phyloP scores from a whole-genome alignment of 2,888 invertebrate species.

The Limenitis arthemis region DNA sequence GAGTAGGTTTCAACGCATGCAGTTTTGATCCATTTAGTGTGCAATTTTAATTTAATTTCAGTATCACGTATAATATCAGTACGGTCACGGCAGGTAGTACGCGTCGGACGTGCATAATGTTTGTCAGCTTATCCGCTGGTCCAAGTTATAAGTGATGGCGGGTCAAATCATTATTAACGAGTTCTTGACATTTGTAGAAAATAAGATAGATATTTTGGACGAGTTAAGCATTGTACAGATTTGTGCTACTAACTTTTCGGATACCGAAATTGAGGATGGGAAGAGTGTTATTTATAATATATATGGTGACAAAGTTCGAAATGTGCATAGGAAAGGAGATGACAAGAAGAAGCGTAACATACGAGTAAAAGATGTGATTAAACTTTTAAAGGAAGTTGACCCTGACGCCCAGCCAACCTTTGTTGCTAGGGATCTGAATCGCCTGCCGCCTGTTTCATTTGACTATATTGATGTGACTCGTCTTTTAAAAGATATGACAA shows the following conservation, averaged over 20 bases:
- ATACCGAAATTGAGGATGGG: neutral
- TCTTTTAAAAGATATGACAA: slow-evolving; percentile 7
- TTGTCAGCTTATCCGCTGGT: too few species aligned
- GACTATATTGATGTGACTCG: slow-evolving; percentile 11
- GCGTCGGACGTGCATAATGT: too few species aligned
- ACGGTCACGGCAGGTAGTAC: too few species aligned
- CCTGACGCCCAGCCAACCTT: slow-evolving; percentile 5
- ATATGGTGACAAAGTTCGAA: neutral
- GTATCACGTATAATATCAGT: too few species aligned
- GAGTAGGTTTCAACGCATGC: too few species aligned
- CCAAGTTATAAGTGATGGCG: too few species aligned
- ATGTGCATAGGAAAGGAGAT: slow-evolving; percentile 9
- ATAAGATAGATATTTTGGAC: too few species aligned
- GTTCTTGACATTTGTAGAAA: too few species aligned
- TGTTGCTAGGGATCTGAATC: slow-evolving; percentile 12
- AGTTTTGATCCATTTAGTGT: too few species aligned
- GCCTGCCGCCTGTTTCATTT: slow-evolving; percentile 11
- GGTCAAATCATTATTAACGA: too few species aligned
- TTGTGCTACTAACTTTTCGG: neutral
- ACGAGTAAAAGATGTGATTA: slow-evolving; percentile 12
- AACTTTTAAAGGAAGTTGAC: slow-evolving; percentile 13
- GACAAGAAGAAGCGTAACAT: slow-evolving; percentile 14
- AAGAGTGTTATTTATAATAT: neutral
- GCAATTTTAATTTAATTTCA: too few species aligned
- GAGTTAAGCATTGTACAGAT: too few species aligned